Evolutionary conservation across 2,888 invertebrate species (phyloP).

Genomic region (Diploptera punctata): DNA sequence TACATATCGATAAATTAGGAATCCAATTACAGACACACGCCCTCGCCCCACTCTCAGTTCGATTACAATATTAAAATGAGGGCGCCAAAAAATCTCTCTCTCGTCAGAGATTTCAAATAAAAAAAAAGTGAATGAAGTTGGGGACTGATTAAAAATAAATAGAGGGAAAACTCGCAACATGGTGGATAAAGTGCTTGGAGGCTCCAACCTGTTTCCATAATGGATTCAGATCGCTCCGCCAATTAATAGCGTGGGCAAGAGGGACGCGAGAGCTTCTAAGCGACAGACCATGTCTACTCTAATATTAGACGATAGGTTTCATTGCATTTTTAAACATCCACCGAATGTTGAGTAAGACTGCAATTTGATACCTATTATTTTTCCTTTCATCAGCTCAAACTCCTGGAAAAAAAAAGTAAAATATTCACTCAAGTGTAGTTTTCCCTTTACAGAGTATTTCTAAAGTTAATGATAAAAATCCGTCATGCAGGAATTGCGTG

Average conservation of each 20-base stretch:
- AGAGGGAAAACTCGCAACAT: slow-evolving; percentile 23
- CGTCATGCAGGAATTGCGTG: too few relatives aligned
- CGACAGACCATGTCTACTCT: slow-evolving; percentile 9
- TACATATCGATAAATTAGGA: slow-evolving; percentile 24
- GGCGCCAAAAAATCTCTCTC: background rate
- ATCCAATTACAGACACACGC: slow-evolving; percentile 24
- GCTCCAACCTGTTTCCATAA: slow-evolving; percentile 27
- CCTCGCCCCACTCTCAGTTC: slow-evolving; percentile 1
- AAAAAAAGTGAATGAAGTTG: slow-evolving; percentile 27
- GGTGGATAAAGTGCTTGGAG: slow-evolving; percentile 5
- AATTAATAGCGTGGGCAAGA: background rate
- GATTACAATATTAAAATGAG: slow-evolving; percentile 31
- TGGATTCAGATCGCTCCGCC: slow-evolving; percentile 18
- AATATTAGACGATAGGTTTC: slow-evolving; percentile 26
- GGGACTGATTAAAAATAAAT: slow-evolving; percentile 31
- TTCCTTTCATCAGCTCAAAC: too few relatives aligned
- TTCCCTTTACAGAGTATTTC: too few relatives aligned
- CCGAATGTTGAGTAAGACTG: background rate
- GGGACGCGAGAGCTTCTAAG: background rate
- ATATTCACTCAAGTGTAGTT: too few relatives aligned
- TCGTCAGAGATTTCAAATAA: slow-evolving; percentile 27
- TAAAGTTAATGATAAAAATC: too few relatives aligned
- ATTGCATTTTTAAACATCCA: slow-evolving; percentile 9
- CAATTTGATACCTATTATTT: too few relatives aligned
- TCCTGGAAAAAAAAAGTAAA: background rate